These are phyloP conservation scores for Sylvietta virens DNA, from an alignment of 2,113 vertebrate genomes.

Conservation along the genomic window DNA sequence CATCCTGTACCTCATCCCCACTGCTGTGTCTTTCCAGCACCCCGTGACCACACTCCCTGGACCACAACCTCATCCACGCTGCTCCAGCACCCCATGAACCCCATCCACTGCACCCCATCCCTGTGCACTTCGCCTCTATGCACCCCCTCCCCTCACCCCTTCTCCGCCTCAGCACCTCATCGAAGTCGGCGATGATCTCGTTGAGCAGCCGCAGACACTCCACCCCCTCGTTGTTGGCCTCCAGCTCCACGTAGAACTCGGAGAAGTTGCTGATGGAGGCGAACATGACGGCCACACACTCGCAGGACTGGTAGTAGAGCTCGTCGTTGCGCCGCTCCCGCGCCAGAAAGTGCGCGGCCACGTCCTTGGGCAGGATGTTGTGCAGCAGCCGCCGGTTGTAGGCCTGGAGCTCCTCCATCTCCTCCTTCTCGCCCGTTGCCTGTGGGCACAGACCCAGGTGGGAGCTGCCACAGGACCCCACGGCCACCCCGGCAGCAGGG, in stretches of 20 bases:
- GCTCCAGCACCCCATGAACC: background rate
- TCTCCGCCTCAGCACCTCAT: constrained; percentile 75
- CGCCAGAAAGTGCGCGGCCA: constrained; percentile 91
- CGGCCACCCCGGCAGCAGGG: accelerated
- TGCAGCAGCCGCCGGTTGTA: constrained; percentile 93
- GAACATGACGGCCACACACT: constrained; percentile 96
- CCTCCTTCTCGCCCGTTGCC: constrained; percentile 96
- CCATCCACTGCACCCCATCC: accelerated
- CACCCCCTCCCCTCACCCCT: too few relatives aligned
- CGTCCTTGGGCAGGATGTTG: constrained; percentile 95
- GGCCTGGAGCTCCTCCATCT: constrained; percentile 96
- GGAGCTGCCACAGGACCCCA: background rate
- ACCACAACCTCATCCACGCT: background rate
- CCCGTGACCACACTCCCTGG: background rate
- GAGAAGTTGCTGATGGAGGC: constrained; percentile 98
- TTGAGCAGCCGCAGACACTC: constrained; percentile 95
- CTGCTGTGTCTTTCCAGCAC: background rate
- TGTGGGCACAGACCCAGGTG: background rate
- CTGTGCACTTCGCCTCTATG: accelerated
- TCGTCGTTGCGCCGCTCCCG: constrained; percentile 90
- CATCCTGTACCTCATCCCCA: background rate
- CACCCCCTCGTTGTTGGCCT: constrained; percentile 96
- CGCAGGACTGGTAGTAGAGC: constrained; percentile 95
- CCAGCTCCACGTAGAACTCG: constrained; percentile 95
- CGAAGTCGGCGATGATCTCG: constrained; percentile 95